Percentiles rank a stretch among this genome's conserved stretches.
phyloP scores from a whole-genome alignment of 2,888 invertebrate species.

The Coelinius sp. region DNA sequence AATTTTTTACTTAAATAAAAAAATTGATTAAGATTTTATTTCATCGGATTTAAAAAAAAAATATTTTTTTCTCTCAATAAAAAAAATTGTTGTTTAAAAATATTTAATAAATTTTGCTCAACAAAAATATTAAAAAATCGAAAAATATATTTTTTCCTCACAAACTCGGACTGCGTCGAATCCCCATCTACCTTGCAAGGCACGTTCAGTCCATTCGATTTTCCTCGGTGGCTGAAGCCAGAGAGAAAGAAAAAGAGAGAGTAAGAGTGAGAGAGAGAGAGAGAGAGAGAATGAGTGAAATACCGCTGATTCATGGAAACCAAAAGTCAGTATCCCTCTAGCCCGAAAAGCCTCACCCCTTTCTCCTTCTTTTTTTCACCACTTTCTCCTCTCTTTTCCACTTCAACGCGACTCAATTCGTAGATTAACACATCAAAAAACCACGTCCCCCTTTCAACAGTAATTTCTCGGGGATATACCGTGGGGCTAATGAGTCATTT shows the following conservation, averaged over 20 bases:
- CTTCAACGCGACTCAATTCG: slow-evolving; percentile 34
- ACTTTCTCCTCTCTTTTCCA: slow-evolving; percentile 19
- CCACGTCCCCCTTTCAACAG: not conserved
- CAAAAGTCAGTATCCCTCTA: slow-evolving; percentile 43
- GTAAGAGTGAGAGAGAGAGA: too few relatives aligned
- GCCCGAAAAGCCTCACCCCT: slow-evolving; percentile 36
- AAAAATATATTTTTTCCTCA: not conserved
- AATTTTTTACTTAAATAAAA: too few relatives aligned
- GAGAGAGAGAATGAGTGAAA: slow-evolving; percentile 40
- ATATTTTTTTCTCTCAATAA: too few relatives aligned
- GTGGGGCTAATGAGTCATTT: not conserved
- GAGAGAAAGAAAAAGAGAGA: not conserved
- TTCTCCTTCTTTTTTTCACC: slow-evolving; percentile 28
- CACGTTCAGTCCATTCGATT: slow-evolving; percentile 45
- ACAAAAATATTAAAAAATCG: not conserved
- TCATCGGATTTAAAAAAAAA: too few relatives aligned
- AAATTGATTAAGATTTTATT: too few relatives aligned
- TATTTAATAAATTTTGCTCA: not conserved
- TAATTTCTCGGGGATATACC: slow-evolving; percentile 5
- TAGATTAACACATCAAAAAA: slow-evolving; percentile 1
- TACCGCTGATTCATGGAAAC: slow-evolving; percentile 68
- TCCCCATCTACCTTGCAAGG: slow-evolving; percentile 11
- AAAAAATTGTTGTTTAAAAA: not conserved
- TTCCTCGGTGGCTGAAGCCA: slow-evolving; percentile 51
- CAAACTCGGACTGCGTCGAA: slow-evolving; percentile 18